Conservation (phyloP, 2,113 vertebrate species). For the Telmatochromis sp. region DNA sequence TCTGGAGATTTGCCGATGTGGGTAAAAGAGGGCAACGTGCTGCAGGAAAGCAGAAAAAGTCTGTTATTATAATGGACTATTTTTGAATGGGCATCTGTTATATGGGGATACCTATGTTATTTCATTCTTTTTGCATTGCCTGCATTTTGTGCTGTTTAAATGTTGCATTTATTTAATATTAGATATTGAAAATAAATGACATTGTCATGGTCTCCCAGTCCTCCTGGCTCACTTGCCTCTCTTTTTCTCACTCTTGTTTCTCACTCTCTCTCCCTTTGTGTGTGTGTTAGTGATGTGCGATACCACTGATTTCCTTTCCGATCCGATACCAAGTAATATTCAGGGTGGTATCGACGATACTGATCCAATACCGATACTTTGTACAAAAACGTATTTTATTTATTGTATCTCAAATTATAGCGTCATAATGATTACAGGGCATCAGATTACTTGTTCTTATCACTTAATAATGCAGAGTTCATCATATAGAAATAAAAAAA, state of each 20-base stretch:
- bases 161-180: background rate
- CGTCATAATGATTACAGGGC: no score
- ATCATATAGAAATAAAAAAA: no score
- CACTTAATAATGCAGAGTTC: no score
- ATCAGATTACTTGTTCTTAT: no score
- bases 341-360: no score
- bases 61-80: background rate
- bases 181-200: background rate
- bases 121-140: background rate
- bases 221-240: background rate
- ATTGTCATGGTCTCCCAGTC: background rate
- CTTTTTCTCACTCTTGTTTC: background rate
- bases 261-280: background rate
- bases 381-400: no score
- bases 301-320: no score
- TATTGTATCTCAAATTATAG: no score
- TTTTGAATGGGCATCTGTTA: background rate
- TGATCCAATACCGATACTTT: no score
- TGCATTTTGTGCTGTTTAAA: background rate
- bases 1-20: background rate
- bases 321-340: no score
- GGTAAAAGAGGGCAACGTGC: background rate
- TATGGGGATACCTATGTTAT: background rate
- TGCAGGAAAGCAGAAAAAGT: background rate
- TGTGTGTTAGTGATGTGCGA: background rate